These are phyloP conservation scores for Chelonus formosanus DNA, from an alignment of 2,888 invertebrate genomes.

Conservation along the genomic window DNA sequence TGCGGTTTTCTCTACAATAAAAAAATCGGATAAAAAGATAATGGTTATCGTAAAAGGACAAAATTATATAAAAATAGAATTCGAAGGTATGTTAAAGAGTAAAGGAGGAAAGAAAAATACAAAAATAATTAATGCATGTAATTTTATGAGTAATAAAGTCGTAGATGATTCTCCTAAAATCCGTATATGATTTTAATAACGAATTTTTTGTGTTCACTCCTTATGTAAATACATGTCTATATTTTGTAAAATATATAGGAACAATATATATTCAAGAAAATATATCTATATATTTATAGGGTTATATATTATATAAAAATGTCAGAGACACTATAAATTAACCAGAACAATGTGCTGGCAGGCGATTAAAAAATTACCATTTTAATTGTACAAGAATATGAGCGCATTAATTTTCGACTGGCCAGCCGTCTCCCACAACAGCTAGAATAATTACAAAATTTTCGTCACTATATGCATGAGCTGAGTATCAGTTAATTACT, in stretches of 20 bases:
- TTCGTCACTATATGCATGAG: conserved; percentile 8
- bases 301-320: neutral
- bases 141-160: no score
- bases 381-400: conserved; percentile 19
- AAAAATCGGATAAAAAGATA: neutral
- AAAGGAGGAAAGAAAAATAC: neutral
- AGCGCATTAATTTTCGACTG: conserved; percentile 9
- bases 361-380: conserved; percentile 26
- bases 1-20: neutral
- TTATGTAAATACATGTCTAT: neutral
- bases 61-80: no score
- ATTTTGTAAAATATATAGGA: neutral
- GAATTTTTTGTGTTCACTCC: no score
- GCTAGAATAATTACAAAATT: conserved; percentile 17
- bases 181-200: no score
- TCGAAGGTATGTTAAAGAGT: neutral
- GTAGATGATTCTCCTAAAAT: no score
- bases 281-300: no score
- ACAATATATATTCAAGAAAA: no score
- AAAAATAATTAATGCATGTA: neutral
- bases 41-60: neutral
- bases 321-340: neutral
- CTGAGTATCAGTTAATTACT: conserved; percentile 25
- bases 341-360: conserved; percentile 1
- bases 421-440: conserved; percentile 9